Conservation (phyloP, 2,888 invertebrate genomes). For the Dendrolimus houi region DNA sequence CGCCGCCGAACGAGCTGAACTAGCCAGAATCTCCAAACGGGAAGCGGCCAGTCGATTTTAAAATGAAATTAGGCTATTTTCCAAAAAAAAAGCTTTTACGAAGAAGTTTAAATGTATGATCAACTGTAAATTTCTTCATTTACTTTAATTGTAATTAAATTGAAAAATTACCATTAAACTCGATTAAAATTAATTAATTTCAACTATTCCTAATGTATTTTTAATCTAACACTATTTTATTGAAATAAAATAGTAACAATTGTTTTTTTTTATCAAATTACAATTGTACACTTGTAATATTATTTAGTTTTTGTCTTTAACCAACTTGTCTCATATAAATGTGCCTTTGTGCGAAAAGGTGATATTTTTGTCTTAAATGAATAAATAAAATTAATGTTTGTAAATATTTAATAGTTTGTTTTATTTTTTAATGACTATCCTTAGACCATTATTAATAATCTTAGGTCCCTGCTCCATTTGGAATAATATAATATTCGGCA, state of each 20-base stretch:
- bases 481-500: no score
- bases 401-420: slow-evolving; percentile 45
- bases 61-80: no score
- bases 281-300: slow-evolving; percentile 52
- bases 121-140: no score
- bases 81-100: no score
- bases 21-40: no score
- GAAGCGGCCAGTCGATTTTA: no score
- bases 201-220: background rate
- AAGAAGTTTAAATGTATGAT: no score
- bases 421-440: background rate
- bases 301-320: background rate
- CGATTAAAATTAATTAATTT: background rate
- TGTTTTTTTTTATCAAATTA: slow-evolving; percentile 14
- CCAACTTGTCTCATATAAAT: background rate
- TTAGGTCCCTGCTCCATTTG: no score
- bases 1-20: no score
- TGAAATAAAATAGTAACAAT: background rate
- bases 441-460: no score
- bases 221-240: slow-evolving; percentile 3
- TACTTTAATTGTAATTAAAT: no score
- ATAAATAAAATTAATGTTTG: slow-evolving; percentile 67
- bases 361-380: slow-evolving; percentile 63
- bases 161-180: background rate
- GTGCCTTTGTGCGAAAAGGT: slow-evolving; percentile 37